These are phyloP conservation scores for Lasioglossum marginatum DNA, from an alignment of 2,888 invertebrate genomes.

Conservation along the genomic window DNA sequence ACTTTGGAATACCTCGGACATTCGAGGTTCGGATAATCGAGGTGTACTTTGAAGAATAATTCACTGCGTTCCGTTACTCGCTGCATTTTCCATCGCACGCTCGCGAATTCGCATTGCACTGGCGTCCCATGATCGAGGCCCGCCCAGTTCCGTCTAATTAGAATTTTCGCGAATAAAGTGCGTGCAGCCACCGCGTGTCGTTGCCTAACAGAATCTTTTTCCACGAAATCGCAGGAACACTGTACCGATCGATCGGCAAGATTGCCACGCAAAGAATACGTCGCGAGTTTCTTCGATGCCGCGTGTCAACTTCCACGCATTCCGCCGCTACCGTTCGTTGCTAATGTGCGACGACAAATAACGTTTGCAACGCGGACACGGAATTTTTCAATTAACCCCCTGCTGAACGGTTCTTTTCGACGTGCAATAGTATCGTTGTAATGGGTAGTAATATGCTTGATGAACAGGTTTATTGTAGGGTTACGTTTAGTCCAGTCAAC, in stretches of 20 bases:
- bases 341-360: neutral
- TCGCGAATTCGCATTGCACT: neutral
- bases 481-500: no score
- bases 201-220: conserved; percentile 14
- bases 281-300: neutral
- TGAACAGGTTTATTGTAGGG: neutral
- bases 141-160: conserved; percentile 46
- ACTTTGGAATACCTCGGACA: no score
- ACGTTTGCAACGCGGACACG: neutral
- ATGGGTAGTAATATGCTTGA: neutral
- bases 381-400: conserved; percentile 26
- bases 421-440: neutral
- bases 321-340: neutral
- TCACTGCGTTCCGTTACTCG: no score
- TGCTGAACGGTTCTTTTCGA: neutral
- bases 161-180: conserved; percentile 53
- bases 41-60: no score
- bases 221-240: conserved; percentile 30
- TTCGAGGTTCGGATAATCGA: no score
- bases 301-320: conserved; percentile 32
- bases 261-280: conserved; percentile 30
- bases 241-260: conserved; percentile 23
- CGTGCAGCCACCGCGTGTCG: conserved; percentile 36
- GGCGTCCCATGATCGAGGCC: neutral
- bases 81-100: conserved; percentile 14